Conservation (phyloP, 2,888 invertebrate genomes). For the Perithous albicinctus region DNA sequence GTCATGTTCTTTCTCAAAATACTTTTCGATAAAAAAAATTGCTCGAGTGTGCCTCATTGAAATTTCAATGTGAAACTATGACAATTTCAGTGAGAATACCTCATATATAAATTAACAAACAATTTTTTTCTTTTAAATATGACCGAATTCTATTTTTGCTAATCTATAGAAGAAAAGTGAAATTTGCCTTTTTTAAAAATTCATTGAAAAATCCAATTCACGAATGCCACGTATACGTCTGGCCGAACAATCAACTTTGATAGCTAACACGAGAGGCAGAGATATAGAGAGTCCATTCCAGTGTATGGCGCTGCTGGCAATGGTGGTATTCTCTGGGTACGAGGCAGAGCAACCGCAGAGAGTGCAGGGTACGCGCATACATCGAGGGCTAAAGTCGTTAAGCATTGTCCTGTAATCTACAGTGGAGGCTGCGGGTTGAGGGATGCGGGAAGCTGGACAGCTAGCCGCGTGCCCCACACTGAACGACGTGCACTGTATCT, state of each 20-base stretch:
- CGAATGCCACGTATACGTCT: constrained; percentile 2
- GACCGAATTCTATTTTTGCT: too few relatives aligned
- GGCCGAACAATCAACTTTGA: constrained; percentile 62
- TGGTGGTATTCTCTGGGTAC: constrained; percentile 3
- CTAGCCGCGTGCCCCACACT: constrained; percentile 20
- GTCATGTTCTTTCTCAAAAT: too few relatives aligned
- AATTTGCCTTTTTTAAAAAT: too few relatives aligned
- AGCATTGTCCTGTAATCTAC: constrained; percentile 68
- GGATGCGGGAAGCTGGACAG: constrained; percentile 42
- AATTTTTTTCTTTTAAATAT: too few relatives aligned
- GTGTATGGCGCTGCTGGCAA: constrained; percentile 32
- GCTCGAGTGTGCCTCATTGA: too few relatives aligned
- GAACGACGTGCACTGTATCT: constrained; percentile 33
- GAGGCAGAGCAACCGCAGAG: constrained; percentile 52
- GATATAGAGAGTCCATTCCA: not conserved
- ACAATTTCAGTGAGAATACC: too few relatives aligned
- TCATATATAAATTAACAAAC: too few relatives aligned
- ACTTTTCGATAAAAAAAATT: too few relatives aligned
- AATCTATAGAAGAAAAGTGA: too few relatives aligned
- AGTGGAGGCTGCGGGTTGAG: constrained; percentile 43
- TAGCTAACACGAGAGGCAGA: constrained; percentile 38
- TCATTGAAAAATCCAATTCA: too few relatives aligned
- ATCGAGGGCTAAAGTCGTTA: constrained; percentile 68
- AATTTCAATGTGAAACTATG: too few relatives aligned
- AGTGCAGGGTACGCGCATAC: constrained; percentile 30